phyloP scores from a whole-genome alignment of 2,113 vertebrate genomes.

The Micronisus gabar region DNA sequence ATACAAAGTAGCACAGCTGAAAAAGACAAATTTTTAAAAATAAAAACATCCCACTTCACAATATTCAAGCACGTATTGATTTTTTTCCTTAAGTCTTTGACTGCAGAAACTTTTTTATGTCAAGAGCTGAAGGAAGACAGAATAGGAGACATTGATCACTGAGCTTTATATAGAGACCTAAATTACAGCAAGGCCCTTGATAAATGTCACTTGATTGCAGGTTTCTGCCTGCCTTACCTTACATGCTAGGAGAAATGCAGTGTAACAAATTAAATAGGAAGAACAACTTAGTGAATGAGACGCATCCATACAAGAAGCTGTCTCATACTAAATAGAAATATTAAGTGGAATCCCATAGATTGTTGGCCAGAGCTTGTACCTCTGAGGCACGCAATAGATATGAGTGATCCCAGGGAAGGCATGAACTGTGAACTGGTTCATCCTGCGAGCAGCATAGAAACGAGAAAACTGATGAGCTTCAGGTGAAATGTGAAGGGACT shows the following conservation, averaged over 20 bases:
- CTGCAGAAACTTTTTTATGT: background rate
- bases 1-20: background rate
- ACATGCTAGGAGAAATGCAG: background rate
- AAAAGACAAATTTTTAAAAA: slow-evolving; percentile 10
- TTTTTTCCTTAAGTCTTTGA: background rate
- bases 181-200: background rate
- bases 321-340: background rate
- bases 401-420: background rate
- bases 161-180: background rate
- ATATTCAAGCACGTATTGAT: background rate
- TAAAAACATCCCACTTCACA: background rate
- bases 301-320: background rate
- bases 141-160: background rate
- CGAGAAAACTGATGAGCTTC: background rate
- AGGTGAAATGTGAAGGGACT: slow-evolving; percentile 1
- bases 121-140: background rate
- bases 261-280: background rate
- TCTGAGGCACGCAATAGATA: background rate
- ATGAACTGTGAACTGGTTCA: background rate
- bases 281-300: background rate
- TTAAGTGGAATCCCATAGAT: background rate
- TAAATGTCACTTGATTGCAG: background rate
- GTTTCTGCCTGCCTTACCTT: background rate
- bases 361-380: background rate
- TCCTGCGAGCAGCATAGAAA: background rate